Evolutionary conservation across 2,797 vertebrate species (phyloP), one percentile per base, ranked within the genome.

Genomic region (Rallus crepitans): DNA sequence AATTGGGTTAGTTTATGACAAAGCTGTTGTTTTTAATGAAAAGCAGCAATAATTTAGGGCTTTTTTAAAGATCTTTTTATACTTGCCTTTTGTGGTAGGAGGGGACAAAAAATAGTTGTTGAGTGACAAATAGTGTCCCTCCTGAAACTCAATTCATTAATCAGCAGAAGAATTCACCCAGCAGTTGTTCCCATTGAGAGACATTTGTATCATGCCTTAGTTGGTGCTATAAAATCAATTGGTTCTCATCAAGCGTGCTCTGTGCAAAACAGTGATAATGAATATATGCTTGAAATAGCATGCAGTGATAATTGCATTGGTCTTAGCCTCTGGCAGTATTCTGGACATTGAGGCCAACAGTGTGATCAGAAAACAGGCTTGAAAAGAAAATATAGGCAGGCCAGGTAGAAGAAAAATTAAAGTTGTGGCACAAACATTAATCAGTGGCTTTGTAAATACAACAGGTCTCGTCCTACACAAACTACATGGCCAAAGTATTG

Each of bases 251-350:
- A 66, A 56, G 83, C 0, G 4, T 27, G n/a, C 20, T 60, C 52
- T 64, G 86, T 89, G 70, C 68, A 82, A 70, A 92, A 13, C 59
- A 87, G 83, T 31, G 87, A 80, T 93, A 93, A 96, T 94, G 90
- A 94, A 77, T 56, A 45, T 35, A 45, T 31, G 52, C 70, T 84
- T 70, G 71, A 53, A 87, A 25, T 12, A 70, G 25, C 5, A 0
- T 66, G 86, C 68, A 28, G 86, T 31, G 88, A 73, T 79, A 87
- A 94, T 85, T 94, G 71, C 60, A 33, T 3, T 47, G 65, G 61
- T 19, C 63, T 42, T 47, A 63, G 90, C 77, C 80, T 72, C 9
- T 8, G 28, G 77, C 39, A 37, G n/a, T 11, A 11, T 9, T 66
- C 39, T 53, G 92, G 92, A 53, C 83, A 28, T 2, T 4, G 6